Base-by-base conservation (phyloP, 2,113 vertebrate genomes). In the Chaenogobius annularis region DNA sequence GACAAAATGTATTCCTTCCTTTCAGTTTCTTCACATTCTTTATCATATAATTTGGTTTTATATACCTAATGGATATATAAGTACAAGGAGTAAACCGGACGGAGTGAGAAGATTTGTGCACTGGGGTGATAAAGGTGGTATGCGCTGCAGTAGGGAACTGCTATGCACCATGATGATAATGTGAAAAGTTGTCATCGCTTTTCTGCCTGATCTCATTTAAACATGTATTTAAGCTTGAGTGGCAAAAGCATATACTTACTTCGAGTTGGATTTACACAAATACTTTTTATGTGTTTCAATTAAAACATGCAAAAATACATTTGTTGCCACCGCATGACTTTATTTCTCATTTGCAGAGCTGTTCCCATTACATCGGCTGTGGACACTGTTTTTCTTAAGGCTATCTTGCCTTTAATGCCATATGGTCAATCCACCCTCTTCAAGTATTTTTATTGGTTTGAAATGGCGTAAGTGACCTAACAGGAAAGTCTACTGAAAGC, bases 401-500 rank as follows among this genome's bases (percentile, higher is more conserved):
- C 72, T 66, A 80, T 83, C 20, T 61, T 66, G 66, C 63, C 80
- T 81, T 78, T 77, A 74, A 70, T 54, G 68, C 19, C 59, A 58
- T 35, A 46, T 3, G 23, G 77, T 72, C 70, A 76, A 56, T 84
- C 83, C 77, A 56, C 77, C 82, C 83, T 79, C 66, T 76, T 85
- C 14, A 85, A 78, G 79, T 83, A 85, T 87, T 88, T 91, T 85
- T 86, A 88, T 88, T 85, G 83, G 80, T 75, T 70, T 83, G 75
- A 52, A 77, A 40, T 37, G 84, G 74, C 70, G 69, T 26, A 19
- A 73, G 6, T 22, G 72, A 80, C 73, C 73, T 31, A 69, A 66
- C 75, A 6, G 64, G 11, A 70, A 82, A 48, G 13, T 68, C 35
- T 43, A 17, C 61, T 1, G 19, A 63, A 63, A 40, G 26, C 19